These are phyloP conservation scores for Eupithecia insigniata DNA, from an alignment of 2,888 invertebrate genomes.

Conservation along the genomic window DNA sequence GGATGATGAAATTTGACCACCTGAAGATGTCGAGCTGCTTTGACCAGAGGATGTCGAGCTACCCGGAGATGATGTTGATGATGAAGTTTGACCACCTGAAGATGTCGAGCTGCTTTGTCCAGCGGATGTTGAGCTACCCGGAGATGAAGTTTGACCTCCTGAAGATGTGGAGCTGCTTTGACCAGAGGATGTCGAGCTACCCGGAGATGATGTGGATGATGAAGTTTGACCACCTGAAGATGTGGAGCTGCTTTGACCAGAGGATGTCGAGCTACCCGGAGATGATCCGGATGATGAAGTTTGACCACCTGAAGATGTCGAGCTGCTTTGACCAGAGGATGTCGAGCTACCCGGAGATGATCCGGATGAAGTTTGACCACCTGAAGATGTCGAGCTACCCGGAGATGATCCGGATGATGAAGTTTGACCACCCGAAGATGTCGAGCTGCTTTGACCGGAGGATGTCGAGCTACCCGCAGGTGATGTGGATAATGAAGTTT, in stretches of 20 bases:
- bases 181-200: neutral
- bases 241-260: neutral
- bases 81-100: neutral
- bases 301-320: neutral
- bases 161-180: neutral
- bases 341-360: neutral
- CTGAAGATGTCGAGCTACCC: neutral
- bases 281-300: neutral
- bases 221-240: neutral
- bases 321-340: neutral
- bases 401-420: neutral
- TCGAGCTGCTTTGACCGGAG: neutral
- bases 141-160: neutral
- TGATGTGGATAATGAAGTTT: neutral
- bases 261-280: neutral
- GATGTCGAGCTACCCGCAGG: neutral
- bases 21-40: neutral
- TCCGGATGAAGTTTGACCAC: neutral
- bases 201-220: neutral
- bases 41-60: neutral
- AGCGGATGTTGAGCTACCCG: neutral
- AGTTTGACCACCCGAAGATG: neutral
- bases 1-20: neutral
- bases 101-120: neutral
- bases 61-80: neutral